Base-by-base conservation (phyloP, 2,888 invertebrate species). In the Agrochola lychnidis region DNA sequence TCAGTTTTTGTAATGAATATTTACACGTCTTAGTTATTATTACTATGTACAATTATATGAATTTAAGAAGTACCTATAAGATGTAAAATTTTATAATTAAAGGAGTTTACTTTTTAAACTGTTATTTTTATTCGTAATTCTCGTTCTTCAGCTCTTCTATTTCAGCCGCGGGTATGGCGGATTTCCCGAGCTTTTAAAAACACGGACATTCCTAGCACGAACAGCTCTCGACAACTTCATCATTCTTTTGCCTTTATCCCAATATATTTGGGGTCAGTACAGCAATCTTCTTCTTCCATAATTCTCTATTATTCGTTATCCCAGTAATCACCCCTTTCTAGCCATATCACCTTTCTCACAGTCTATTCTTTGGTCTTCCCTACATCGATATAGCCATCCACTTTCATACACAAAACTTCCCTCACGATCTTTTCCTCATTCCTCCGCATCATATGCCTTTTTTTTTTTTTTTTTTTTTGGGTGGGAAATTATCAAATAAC, bases 1-100 rank as follows among this genome's bases (percentile, higher is more conserved):
- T 92, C 88, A 90, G 75, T 83, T 84, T 84, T 74, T 81, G 64
- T 80, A 80, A 68, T 78, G 53, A 63, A 63, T 70, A 62, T 79
- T 81, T 62, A 80, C 36, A 84, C 5, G 19, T 70, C 12, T 53
- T 83, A 81, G 61, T 70, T 78, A 40, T 48, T 73, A 79, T 51
- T 73, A 57, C 57, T 73, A 72, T 57, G 61, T 76, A 80, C 48
- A 70, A 83, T 74, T 79, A 80, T 51, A 63, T 62, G 19, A 73
- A 56, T 57, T 72, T 71, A 72, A 36, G 42, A 42, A n/a, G 25
- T 45, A 45, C 45, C 45, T 56, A 36, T 62, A 53, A 63, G 56
- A 73, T 70, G 74, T 81, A 80, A 70, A 40, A 25, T 68, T 76
- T 69, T 70, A 51, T 63, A 61, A 84, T 42, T 76, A 82, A 84